A percentile compares a stretch with the other conserved stretches of the same genome.
Evolutionary conservation across 2,888 invertebrate genomes (phyloP).

Genomic region (Orthonevra nobilis): DNA sequence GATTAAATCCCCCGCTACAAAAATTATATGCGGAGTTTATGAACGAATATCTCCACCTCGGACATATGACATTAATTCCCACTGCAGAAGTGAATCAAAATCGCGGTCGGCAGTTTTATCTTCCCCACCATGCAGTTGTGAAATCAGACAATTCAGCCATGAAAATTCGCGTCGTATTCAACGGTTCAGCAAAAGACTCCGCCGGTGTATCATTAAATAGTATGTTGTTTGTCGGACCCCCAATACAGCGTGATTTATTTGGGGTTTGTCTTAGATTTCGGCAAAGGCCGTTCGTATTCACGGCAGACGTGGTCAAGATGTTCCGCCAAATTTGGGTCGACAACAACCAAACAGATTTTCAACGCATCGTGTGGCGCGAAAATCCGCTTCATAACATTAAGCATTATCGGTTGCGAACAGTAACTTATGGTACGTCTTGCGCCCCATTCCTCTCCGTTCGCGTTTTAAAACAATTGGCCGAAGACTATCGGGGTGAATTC

Average conservation of each 20-base stretch:
- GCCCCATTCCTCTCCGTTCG: no score
- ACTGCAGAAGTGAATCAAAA: background rate
- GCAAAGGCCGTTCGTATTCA: no score
- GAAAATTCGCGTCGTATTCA: slow-evolving; percentile 26
- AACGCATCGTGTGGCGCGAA: slow-evolving; percentile 41
- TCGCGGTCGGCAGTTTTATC: slow-evolving; percentile 16
- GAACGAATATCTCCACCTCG: background rate
- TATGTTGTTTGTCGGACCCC: slow-evolving; percentile 3
- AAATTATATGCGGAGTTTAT: slow-evolving; percentile 12
- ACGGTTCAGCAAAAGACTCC: background rate
- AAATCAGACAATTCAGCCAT: no score
- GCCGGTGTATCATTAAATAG: slow-evolving; percentile 18
- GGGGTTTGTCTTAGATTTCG: no score
- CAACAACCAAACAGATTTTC: slow-evolving; percentile 20
- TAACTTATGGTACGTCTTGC: slow-evolving; percentile 31
- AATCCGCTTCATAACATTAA: background rate
- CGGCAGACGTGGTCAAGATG: slow-evolving; percentile 36
- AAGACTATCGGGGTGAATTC: no score
- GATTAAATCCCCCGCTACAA: background rate
- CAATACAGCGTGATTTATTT: background rate
- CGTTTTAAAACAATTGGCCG: no score
- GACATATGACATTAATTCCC: slow-evolving; percentile 19
- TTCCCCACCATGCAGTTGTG: slow-evolving; percentile 41
- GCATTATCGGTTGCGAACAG: slow-evolving; percentile 32
- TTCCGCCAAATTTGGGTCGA: slow-evolving; percentile 33